Evolutionary conservation across 2,888 invertebrate species (phyloP), one percentile per base, ranked within the genome.

Genomic region (Drosophila maculinotata): DNA sequence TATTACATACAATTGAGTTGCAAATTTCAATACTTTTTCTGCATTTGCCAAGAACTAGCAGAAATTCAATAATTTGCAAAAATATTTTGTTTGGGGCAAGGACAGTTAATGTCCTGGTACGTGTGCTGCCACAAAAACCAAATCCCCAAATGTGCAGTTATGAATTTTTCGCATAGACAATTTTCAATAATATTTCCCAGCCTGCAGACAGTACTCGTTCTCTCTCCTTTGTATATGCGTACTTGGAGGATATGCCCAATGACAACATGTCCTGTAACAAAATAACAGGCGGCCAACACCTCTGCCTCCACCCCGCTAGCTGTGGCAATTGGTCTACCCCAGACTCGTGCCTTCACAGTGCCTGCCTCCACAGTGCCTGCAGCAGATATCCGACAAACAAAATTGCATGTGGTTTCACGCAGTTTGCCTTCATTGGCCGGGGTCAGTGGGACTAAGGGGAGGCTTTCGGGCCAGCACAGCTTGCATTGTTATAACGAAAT

Each of bases 341-440:
- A 30, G 39, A 41, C 54, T 38, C 31, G 30, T 38, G 42, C 45
- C 65, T 42, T 4, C 53, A 41, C 44, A 44, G 2, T 12, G 23
- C 9, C 12, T 31, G 26, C 3, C 26, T 1, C 38, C 59, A 33
- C 48, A 26, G 14, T 17, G 78, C 73, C 42, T 47, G 74, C 54
- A 63, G 67, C 48, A 36, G 28, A 23, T 26, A 45, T 54, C 49
- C 58, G 38, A 44, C 72, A 42, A 45, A 62, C 65, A 81, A 81
- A 84, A 79, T 79, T 79, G 85, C 71, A 84, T 79, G 85, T 47
- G 79, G 79, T 77, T 68, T 47, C 41, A 84, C 68, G 64, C 66
- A 77, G 78, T 69, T 83, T 69, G 80, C 62, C 53, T 33, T 56
- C 53, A 45, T 45, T 47, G 49, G 52, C 47, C 30, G 30, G 33